These are phyloP conservation scores for Parauchenoglanis punctatus DNA, from an alignment of 2,797 vertebrate species.

Conservation along the genomic window DNA sequence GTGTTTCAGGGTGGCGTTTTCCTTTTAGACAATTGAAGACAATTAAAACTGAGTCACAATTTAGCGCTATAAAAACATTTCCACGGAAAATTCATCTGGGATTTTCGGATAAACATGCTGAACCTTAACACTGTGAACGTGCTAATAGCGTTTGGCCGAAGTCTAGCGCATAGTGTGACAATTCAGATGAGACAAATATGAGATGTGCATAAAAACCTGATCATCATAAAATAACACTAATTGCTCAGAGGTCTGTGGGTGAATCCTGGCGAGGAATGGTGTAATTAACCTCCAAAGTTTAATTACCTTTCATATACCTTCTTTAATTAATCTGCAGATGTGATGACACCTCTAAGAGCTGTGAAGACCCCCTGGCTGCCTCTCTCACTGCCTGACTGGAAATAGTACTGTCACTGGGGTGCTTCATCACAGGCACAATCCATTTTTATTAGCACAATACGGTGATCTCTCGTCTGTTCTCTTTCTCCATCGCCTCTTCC, in stretches of 20 bases:
- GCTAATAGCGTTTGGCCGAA: background rate
- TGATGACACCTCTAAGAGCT: conserved; percentile 21
- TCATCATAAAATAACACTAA: conserved; percentile 5
- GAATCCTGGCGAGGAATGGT: conserved; percentile 26
- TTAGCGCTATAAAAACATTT: background rate
- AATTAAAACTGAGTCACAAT: background rate
- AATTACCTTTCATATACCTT: conserved; percentile 48
- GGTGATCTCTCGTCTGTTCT: conserved; percentile 1
- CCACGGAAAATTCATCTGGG: background rate
- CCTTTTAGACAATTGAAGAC: background rate
- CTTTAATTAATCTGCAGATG: conserved; percentile 48
- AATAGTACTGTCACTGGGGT: conserved; percentile 16
- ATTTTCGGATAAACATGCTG: background rate
- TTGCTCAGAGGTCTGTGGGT: conserved; percentile 21
- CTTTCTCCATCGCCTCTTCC: background rate
- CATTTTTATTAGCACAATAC: conserved; percentile 31
- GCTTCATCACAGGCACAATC: conserved; percentile 28
- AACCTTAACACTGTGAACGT: background rate
- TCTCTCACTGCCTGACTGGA: conserved; percentile 14
- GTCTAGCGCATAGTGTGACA: background rate
- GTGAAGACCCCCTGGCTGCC: conserved; percentile 21
- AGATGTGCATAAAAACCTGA: background rate
- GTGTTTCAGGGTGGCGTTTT: background rate
- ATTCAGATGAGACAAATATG: background rate
- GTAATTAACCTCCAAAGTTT: conserved; percentile 47